A percentile compares a stretch with the other conserved stretches of the same genome.
These are phyloP conservation scores for Euwallacea similis DNA, from an alignment of 1,140 invertebrate species.

Conservation along the genomic window DNA sequence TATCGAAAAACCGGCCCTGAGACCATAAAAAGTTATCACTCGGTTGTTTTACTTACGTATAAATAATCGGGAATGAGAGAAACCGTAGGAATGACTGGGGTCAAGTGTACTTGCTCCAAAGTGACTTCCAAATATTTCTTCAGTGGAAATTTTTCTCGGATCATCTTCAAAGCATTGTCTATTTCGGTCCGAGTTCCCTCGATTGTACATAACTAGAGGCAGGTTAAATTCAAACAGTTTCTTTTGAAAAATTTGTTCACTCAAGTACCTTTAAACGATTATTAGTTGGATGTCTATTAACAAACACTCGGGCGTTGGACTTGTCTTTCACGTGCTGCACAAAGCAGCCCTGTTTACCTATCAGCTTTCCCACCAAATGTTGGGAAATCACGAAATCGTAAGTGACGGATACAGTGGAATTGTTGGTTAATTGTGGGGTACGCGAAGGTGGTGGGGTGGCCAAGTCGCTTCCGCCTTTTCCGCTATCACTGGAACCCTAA, in stretches of 20 bases:
- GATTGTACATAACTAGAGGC: constrained; percentile 43
- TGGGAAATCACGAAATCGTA: constrained; percentile 84
- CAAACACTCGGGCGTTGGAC: constrained; percentile 74
- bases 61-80: constrained; percentile 64
- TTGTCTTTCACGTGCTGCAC: constrained; percentile 78
- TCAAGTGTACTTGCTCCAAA: constrained; percentile 73
- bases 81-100: constrained; percentile 60
- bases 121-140: constrained; percentile 77
- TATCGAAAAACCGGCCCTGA: too few relatives aligned
- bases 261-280: constrained; percentile 67
- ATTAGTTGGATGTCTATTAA: constrained; percentile 74
- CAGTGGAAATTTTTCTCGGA: constrained; percentile 79
- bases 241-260: neutral
- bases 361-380: constrained; percentile 79
- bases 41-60: constrained; percentile 56
- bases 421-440: constrained; percentile 34
- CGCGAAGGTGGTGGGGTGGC: constrained; percentile 60
- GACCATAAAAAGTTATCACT: neutral
- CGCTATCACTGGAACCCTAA: constrained; percentile 75
- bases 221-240: neutral
- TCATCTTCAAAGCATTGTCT: constrained; percentile 76
- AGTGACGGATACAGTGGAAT: constrained; percentile 40
- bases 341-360: constrained; percentile 81
- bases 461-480: constrained; percentile 71
- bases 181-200: constrained; percentile 72